A percentile compares a stretch with the other conserved stretches of the same genome.
phyloP scores from a whole-genome alignment of 2,797 vertebrate genomes.

The Platalea minor region DNA sequence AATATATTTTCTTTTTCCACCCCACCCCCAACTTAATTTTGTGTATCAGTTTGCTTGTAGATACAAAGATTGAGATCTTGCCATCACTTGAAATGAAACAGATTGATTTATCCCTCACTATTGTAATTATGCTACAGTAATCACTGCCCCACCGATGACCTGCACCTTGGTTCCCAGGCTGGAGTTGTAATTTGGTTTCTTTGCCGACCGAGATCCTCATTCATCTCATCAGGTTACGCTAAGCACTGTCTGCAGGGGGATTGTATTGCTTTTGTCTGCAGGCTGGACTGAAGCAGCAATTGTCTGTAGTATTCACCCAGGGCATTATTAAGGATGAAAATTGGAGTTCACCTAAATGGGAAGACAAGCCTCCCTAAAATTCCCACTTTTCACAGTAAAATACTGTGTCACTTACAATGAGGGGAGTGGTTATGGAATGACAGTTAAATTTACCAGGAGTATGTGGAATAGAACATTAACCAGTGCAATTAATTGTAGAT shows the following conservation, averaged over 20 bases:
- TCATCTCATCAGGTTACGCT: not conserved
- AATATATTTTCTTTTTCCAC: not conserved
- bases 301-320: not conserved
- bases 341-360: not conserved
- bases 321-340: not conserved
- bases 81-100: not conserved
- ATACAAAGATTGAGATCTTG: not conserved
- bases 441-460: not conserved
- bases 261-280: not conserved
- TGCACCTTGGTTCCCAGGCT: not conserved
- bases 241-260: not conserved
- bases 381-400: not conserved
- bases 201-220: not conserved
- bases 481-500: not conserved
- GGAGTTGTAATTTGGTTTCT: slow-evolving; percentile 19
- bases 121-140: not conserved
- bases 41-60: not conserved
- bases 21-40: not conserved
- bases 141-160: not conserved
- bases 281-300: not conserved
- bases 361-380: not conserved
- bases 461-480: not conserved
- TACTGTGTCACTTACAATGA: not conserved
- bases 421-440: not conserved
- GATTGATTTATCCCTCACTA: not conserved